Percentiles rank a stretch among this genome's conserved stretches.
Evolutionary conservation across 1,140 invertebrate species (phyloP).

Genomic region (Caenorhabditis inopinata): DNA sequence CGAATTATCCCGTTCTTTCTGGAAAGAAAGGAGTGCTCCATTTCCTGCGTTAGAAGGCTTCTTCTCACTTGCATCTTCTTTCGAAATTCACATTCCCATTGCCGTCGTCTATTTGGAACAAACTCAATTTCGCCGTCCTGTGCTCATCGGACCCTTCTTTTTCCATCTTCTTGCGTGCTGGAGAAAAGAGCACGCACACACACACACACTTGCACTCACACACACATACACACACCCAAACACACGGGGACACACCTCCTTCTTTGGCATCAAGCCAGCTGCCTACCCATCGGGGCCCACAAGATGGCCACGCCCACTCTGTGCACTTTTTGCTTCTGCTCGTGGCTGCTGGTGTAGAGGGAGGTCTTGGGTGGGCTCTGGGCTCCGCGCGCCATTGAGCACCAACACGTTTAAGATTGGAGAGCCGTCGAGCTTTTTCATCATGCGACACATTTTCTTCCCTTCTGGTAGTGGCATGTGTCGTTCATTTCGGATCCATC

Average conservation of each 20-base stretch:
- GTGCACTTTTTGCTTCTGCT: constrained; percentile 23
- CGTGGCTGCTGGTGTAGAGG: not conserved
- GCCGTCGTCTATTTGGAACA: constrained; percentile 15
- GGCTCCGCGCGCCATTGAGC: constrained; percentile 20
- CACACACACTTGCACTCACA: constrained; percentile 14
- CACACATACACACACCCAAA: too few relatives aligned
- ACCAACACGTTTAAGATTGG: constrained; percentile 22
- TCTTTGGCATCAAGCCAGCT: constrained; percentile 31
- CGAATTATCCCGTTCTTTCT: constrained; percentile 15
- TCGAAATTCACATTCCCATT: constrained; percentile 18
- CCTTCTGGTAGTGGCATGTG: not conserved
- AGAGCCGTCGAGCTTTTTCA: constrained; percentile 8
- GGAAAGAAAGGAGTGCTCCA: not conserved
- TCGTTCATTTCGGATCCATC: not conserved
- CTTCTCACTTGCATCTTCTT: not conserved
- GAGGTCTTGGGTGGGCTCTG: not conserved
- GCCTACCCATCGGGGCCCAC: constrained; percentile 15
- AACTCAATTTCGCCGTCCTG: not conserved
- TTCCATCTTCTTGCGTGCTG: not conserved
- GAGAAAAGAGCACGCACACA: not conserved
- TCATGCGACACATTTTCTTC: constrained; percentile 22
- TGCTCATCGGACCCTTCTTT: constrained; percentile 14
- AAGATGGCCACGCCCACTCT: not conserved
- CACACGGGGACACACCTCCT: constrained; percentile 10
- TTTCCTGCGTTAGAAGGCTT: constrained; percentile 14